Conservation (phyloP, 2,113 vertebrate genomes). For the Addax nasomaculatus region DNA sequence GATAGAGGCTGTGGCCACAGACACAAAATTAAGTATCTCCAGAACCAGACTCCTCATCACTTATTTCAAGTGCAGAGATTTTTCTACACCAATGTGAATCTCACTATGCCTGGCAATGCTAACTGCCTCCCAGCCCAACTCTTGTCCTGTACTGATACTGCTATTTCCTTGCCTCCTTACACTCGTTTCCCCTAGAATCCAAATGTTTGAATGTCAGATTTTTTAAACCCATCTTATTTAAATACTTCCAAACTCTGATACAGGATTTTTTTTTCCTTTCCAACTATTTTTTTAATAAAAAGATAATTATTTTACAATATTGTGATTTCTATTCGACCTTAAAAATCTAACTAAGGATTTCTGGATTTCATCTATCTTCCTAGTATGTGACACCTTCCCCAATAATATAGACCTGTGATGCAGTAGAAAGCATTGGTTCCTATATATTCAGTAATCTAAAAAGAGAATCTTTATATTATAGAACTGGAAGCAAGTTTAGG, state of each 20-base stretch:
- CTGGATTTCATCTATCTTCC: neutral
- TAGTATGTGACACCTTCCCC: no score
- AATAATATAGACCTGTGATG: neutral
- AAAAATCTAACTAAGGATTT: neutral
- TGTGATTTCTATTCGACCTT: neutral
- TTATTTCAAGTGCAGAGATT: neutral
- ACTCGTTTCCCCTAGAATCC: rapidly evolving
- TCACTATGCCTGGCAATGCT: neutral
- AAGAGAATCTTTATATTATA: neutral
- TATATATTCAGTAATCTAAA: neutral
- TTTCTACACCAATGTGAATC: neutral
- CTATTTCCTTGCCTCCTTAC: neutral
- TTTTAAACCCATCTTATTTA: neutral
- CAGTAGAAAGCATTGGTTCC: neutral
- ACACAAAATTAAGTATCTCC: neutral
- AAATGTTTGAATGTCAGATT: neutral
- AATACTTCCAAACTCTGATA: neutral
- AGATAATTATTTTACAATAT: neutral
- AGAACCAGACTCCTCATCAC: neutral
- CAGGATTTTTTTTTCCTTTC: neutral
- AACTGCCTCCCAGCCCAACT: neutral
- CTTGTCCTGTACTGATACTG: neutral
- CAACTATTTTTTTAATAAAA: neutral
- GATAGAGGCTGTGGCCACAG: neutral
- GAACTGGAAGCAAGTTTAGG: neutral